phyloP scores from a whole-genome alignment of 2,797 vertebrate species.

The Phrynocephalus forsythii region DNA sequence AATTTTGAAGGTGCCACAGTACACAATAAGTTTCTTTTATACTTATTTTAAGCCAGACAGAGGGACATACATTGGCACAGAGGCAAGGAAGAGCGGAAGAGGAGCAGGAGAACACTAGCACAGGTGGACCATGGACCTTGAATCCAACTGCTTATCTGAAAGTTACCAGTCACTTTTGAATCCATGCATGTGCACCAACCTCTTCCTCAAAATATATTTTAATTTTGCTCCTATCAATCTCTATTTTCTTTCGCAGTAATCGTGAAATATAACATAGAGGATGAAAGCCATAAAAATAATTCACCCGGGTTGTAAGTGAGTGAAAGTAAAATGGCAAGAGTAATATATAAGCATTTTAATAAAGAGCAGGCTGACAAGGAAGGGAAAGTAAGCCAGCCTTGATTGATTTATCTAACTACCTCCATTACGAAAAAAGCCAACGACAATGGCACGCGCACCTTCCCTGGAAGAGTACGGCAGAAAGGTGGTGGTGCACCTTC shows the following conservation, averaged over 20 bases:
- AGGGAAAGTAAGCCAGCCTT: neutral
- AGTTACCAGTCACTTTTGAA: neutral
- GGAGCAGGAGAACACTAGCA: neutral
- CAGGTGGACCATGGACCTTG: too few species aligned
- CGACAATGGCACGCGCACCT: neutral
- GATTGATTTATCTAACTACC: constrained; percentile 20
- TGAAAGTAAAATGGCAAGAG: constrained; percentile 53
- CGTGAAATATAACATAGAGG: constrained; percentile 46
- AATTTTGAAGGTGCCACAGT: too few species aligned
- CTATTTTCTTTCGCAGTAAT: constrained; percentile 35
- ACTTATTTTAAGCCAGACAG: too few species aligned
- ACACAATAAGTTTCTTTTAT: too few species aligned
- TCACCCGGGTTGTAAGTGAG: constrained; percentile 31
- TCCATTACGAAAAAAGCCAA: constrained; percentile 32
- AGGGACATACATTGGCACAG: too few species aligned
- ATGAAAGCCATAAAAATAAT: constrained; percentile 50
- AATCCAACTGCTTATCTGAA: neutral
- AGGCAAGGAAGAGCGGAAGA: too few species aligned
- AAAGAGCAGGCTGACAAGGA: constrained; percentile 25
- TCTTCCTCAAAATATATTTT: constrained; percentile 27
- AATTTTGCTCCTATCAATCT: constrained; percentile 40
- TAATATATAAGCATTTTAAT: constrained; percentile 43
- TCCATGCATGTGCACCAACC: neutral
- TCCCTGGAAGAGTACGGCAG: neutral
- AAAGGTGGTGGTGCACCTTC: neutral